Conservation (phyloP, 37 sponge, comb jelly and placozoan genomes). For the Oopsacas minuta region DNA sequence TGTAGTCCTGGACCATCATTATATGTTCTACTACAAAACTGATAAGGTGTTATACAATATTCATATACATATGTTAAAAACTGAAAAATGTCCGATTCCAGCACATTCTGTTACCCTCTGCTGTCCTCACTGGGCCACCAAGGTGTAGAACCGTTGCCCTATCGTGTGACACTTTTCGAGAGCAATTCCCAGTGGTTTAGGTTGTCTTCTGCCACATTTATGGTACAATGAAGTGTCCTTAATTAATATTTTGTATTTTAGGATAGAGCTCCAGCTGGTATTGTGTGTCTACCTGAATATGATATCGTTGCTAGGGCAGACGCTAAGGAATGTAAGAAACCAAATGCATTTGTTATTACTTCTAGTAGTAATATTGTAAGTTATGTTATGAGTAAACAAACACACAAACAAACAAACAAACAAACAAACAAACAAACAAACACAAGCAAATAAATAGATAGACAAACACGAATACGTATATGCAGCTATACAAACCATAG, state of each 20-base stretch:
- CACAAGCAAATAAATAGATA: neutral
- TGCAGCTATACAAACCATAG: too few relatives aligned
- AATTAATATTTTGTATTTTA: constrained; percentile 18
- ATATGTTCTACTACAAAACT: constrained; percentile 64
- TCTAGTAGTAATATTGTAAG: neutral
- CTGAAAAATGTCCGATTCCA: neutral
- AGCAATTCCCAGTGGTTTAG: too few relatives aligned
- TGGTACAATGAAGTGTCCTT: too few relatives aligned
- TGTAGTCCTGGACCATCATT: constrained; percentile 55
- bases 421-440: neutral
- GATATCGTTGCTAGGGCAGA: constrained; percentile 35
- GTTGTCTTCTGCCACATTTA: too few relatives aligned
- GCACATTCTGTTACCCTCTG: too few relatives aligned
- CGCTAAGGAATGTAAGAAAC: constrained; percentile 42
- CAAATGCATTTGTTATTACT: neutral
- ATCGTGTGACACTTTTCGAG: too few relatives aligned
- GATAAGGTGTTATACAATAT: constrained; percentile 29
- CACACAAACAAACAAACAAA: constrained; percentile 13
- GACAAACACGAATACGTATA: neutral
- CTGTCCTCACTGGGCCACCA: neutral
- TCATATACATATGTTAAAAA: too few relatives aligned
- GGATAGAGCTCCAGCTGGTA: constrained; percentile 64
- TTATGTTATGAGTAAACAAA: neutral
- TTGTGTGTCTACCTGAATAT: constrained; percentile 69
- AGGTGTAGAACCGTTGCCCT: too few relatives aligned